Percentiles rank a stretch among this genome's conserved stretches.
Conservation (phyloP, 2,797 vertebrate genomes). For the Columba guinea region DNA sequence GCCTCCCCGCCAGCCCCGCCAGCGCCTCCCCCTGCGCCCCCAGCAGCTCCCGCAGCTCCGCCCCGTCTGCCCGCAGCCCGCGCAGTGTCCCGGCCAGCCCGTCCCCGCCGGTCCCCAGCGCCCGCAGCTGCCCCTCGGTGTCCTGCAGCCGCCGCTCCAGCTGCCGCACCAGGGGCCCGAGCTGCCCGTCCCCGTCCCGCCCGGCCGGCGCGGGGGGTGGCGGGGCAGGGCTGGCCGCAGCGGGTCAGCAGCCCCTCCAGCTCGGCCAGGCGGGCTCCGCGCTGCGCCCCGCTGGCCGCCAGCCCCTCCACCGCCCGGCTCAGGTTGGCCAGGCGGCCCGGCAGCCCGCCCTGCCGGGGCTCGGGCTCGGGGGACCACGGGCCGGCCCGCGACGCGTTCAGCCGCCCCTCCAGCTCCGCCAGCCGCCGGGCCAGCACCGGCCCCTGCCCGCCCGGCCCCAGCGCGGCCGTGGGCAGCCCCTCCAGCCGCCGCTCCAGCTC, state of each 20-base stretch:
- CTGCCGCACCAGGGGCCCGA: conserved; percentile 78
- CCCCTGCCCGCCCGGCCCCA: conserved; percentile 73
- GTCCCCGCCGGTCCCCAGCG: conserved; percentile 77
- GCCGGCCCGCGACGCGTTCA: conserved; percentile 71
- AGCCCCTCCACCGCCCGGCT: conserved; percentile 78
- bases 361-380: conserved; percentile 82
- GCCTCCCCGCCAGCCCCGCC: conserved; percentile 75
- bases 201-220: rapidly evolving
- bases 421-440: conserved; percentile 9
- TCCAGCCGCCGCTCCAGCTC: conserved; percentile 79
- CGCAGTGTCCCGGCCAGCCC: conserved; percentile 74
- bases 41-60: conserved; percentile 73
- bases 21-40: conserved; percentile 77
- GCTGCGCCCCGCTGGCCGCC: conserved; percentile 79
- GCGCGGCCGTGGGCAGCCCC: conserved; percentile 71
- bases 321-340: conserved; percentile 78
- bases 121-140: conserved; percentile 78
- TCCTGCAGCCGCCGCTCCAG: conserved; percentile 83
- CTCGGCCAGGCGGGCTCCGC: conserved; percentile 74
- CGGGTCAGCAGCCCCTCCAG: conserved; percentile 75
- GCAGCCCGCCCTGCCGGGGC: conserved; percentile 75
- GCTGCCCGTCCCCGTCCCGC: conserved; percentile 24
- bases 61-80: conserved; percentile 71
- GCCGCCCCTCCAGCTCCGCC: conserved; percentile 41
- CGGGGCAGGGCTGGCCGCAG: conserved; percentile 81